These are phyloP conservation scores for Schrankia costaestrigalis DNA, from an alignment of 2,888 invertebrate genomes.

Conservation along the genomic window DNA sequence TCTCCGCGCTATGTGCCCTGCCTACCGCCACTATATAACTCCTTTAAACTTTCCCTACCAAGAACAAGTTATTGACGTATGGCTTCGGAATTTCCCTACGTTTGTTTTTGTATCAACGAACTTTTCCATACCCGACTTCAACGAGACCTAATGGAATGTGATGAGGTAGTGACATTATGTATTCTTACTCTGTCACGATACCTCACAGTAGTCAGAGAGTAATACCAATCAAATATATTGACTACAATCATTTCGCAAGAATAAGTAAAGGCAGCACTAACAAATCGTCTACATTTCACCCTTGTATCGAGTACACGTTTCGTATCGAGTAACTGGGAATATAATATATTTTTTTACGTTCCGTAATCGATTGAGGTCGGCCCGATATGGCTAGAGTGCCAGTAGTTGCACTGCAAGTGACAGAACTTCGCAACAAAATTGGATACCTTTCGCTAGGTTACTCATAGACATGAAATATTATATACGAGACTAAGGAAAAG, in stretches of 20 bases:
- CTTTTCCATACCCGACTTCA: too few relatives aligned
- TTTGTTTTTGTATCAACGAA: too few relatives aligned
- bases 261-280: conserved; percentile 19
- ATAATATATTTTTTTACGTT: conserved; percentile 35
- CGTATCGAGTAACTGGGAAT: conserved; percentile 18
- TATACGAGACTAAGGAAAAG: too few relatives aligned
- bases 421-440: conserved; percentile 33
- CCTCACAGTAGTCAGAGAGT: too few relatives aligned
- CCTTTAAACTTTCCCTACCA: too few relatives aligned
- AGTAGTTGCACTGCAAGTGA: conserved; percentile 46
- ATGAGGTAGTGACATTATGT: too few relatives aligned
- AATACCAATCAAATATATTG: conserved; percentile 7
- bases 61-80: too few relatives aligned
- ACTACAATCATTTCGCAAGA: conserved; percentile 23
- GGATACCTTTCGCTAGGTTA: conserved; percentile 23
- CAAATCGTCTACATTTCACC: conserved; percentile 28
- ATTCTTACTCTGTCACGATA: too few relatives aligned
- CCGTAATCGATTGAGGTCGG: conserved; percentile 39
- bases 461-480: conserved; percentile 17
- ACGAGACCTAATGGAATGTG: too few relatives aligned
- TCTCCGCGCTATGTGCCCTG: too few relatives aligned
- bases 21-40: too few relatives aligned
- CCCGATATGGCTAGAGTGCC: conserved; percentile 44
- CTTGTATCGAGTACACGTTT: conserved; percentile 10
- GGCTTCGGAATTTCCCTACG: too few relatives aligned